Evolutionary conservation across 1,140 invertebrate genomes (phyloP).

Genomic region (Leucophenga varia): DNA sequence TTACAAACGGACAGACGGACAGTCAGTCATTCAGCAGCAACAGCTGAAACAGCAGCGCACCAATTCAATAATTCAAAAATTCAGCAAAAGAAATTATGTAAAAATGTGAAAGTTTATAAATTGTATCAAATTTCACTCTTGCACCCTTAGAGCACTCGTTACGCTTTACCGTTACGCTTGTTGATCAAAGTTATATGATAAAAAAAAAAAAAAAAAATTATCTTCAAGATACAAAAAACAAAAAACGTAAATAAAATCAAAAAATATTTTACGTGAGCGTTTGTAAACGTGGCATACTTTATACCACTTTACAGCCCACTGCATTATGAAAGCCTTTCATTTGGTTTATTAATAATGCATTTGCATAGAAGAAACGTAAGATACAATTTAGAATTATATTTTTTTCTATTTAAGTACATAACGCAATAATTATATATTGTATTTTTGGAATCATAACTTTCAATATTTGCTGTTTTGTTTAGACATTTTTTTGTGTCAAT

Average conservation of each 20-base stretch:
- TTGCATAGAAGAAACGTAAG: conserved; percentile 34
- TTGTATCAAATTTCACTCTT: conserved; percentile 52
- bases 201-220: not conserved
- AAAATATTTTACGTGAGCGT: too few species aligned
- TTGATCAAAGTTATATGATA: conserved; percentile 36
- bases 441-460: too few species aligned
- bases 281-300: too few species aligned
- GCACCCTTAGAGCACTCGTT: not conserved
- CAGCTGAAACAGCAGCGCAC: not conserved
- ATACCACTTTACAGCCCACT: not conserved
- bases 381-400: too few species aligned
- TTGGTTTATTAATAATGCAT: conserved; percentile 45
- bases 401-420: too few species aligned
- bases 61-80: not conserved
- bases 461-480: too few species aligned
- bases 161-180: conserved; percentile 26
- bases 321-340: not conserved
- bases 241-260: not conserved
- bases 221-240: too few species aligned
- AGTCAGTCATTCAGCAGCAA: not conserved
- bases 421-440: too few species aligned
- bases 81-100: conserved; percentile 27
- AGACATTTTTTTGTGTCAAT: too few species aligned
- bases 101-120: conserved; percentile 26
- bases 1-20: too few species aligned